Evolutionary conservation across 2,888 invertebrate genomes (phyloP).

Genomic region (Spilarctia lutea): DNA sequence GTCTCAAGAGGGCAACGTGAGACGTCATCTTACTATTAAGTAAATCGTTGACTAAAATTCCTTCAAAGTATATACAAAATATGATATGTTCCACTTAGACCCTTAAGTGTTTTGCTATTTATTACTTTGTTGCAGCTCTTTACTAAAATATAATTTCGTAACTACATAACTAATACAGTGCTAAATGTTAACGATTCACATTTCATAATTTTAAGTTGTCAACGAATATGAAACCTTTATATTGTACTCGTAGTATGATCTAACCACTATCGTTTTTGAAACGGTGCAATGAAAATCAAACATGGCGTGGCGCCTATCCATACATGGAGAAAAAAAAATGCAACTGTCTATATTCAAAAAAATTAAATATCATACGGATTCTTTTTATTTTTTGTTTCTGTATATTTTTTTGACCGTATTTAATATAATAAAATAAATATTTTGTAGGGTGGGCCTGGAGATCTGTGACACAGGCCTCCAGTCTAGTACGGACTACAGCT

Average conservation of each 20-base stretch:
- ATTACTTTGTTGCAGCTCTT: background rate
- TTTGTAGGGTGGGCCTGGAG: too few relatives aligned
- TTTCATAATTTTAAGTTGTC: background rate
- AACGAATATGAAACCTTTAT: background rate
- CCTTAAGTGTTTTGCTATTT: background rate
- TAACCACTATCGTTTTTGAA: too few relatives aligned
- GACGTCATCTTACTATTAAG: background rate
- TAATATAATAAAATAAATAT: too few relatives aligned
- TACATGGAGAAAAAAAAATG: background rate
- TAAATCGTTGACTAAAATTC: background rate
- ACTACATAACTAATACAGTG: background rate
- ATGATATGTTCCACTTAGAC: background rate
- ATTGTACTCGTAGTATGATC: background rate
- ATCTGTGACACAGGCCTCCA: too few relatives aligned
- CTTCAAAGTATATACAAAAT: background rate
- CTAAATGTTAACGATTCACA: background rate
- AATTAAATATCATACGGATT: background rate
- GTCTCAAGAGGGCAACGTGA: background rate
- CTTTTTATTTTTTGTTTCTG: too few relatives aligned
- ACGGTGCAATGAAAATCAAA: background rate
- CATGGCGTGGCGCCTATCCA: background rate
- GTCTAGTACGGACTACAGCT: too few relatives aligned
- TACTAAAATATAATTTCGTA: background rate
- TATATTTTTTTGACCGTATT: too few relatives aligned
- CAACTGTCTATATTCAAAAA: background rate